Base-by-base conservation (phyloP, 1,140 invertebrate species). In the Sitophilus oryzae region DNA sequence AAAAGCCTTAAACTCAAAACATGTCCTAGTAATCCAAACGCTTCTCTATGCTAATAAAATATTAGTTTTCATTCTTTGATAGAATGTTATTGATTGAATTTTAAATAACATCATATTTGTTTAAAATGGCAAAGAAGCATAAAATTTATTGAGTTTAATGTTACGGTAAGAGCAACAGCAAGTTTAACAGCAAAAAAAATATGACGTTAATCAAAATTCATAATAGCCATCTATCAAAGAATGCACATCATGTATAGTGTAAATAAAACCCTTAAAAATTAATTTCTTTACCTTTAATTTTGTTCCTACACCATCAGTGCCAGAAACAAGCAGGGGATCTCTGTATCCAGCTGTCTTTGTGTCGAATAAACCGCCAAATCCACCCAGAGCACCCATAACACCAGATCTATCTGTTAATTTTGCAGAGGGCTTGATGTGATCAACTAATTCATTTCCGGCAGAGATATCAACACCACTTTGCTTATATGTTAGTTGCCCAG, bases 291-390 rank as follows among this genome's bases (percentile, higher is more conserved):
- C 91, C 80, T 88, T 95, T 37, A 90, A 75, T 77, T 98, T 98
- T 0, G 94, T 97, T 35, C 96, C 96, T 19, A 98, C 94, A 14
- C 96, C 96, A 76, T 98, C 95, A 2, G 95, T 93, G 2, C 92
- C 93, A 57, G 94, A 92, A 2, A 97, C 91, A 2, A 99, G 75
- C 2, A 96, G 74, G 0, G 93, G 92, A 71, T 95, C 86, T 47
- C 79, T 81, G 59, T 83, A 84, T 1, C 81, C 81, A 40, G 81
- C 73, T 74, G 74, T 69, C 79, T 81, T 38, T 78, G 64, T 52
- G 43, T 96, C 92, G 76, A 97, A 96, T 0, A 97, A 74, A 0
- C 91, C 95, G 37, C 93, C 96, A 74, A 96, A 99, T 18, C 88
- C 87, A 22, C 96, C 96, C 53, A 99, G 79, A 0, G 80, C 74